Percentiles rank a stretch among this genome's conserved stretches.
Evolutionary conservation across 2,113 vertebrate species (phyloP).

Genomic region (Mesembrinibis cayennensis): DNA sequence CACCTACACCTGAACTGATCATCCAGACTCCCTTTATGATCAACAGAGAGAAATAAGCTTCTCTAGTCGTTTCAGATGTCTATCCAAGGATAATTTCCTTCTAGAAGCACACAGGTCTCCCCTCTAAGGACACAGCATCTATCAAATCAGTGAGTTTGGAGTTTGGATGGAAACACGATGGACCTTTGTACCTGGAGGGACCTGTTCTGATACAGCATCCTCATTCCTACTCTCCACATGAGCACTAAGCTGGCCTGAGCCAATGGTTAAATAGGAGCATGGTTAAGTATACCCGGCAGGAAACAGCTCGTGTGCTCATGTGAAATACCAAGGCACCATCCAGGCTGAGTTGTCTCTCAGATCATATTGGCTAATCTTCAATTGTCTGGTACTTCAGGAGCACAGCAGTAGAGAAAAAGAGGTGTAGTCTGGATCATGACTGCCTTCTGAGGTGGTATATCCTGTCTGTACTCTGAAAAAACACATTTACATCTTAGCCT

Average conservation of each 20-base stretch:
- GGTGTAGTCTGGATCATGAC: not conserved
- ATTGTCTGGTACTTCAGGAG: not conserved
- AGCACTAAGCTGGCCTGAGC: not conserved
- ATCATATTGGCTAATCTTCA: not conserved
- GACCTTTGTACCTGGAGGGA: not conserved
- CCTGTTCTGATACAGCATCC: not conserved
- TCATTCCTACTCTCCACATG: not conserved
- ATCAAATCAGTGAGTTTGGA: not conserved
- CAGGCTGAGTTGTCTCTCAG: not conserved
- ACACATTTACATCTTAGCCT: not conserved
- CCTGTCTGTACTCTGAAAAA: not conserved
- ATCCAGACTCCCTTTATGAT: not conserved
- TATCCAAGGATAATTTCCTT: not conserved
- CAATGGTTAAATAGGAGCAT: not conserved
- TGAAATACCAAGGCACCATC: not conserved
- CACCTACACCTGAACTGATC: not conserved
- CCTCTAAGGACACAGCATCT: not conserved
- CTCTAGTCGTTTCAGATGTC: not conserved
- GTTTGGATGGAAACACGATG: not conserved
- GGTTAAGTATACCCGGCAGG: not conserved
- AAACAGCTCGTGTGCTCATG: rapidly evolving
- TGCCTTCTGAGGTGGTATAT: not conserved
- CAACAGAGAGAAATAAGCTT: not conserved
- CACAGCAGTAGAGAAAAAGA: not conserved
- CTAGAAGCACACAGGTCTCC: not conserved